Base-by-base conservation (phyloP, 1,140 invertebrate genomes). In the Coboldia fuscipes region DNA sequence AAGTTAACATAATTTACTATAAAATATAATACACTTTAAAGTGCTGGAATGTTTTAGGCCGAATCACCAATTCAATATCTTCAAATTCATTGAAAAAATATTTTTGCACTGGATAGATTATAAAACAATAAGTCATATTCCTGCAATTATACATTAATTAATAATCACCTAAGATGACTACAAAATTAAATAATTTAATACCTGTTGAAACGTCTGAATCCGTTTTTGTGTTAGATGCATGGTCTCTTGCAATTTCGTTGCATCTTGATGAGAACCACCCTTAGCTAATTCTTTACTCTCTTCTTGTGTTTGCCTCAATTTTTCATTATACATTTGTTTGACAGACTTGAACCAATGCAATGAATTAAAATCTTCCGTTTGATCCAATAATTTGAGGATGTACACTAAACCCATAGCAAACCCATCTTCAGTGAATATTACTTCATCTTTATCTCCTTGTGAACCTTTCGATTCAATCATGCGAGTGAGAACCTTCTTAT, bases 311-410 rank as follows among this genome's bases (percentile, higher is more conserved):
- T 97, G 88, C 36, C 81, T 75, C n/a, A 96, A 60, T 54, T 96
- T 90, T 43, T 80, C 72, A 54, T 89, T 61, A 41, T 81, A 73
- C 47, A 82, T 76, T 39, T 75, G 68, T 30, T 63, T 56, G 1
- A 97, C 78, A 4, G 89, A 85, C 36, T 86, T 68, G 50, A 94
- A 96, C 94, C 94, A 99, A 52, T 92, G 84, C 2, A 99, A 61
- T 4, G 84, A 75, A 59, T 97, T 86, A 54, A 97, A 83, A 42
- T 88, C 81, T 29, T 66, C 59, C 43, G 66, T 66, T 53, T 79
- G 75, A 51, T 75, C 62, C 9, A 79, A 50, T 38, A 79, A 51
- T 44, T 69, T 71, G 24, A 75, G 61, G 40, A 79, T 74, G 38
- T 76, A 79, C 3, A 75, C 71, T 3, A 80, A 53, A 12, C 92